Base-by-base conservation (phyloP, 2,888 invertebrate species). In the Drosophila borealis region DNA sequence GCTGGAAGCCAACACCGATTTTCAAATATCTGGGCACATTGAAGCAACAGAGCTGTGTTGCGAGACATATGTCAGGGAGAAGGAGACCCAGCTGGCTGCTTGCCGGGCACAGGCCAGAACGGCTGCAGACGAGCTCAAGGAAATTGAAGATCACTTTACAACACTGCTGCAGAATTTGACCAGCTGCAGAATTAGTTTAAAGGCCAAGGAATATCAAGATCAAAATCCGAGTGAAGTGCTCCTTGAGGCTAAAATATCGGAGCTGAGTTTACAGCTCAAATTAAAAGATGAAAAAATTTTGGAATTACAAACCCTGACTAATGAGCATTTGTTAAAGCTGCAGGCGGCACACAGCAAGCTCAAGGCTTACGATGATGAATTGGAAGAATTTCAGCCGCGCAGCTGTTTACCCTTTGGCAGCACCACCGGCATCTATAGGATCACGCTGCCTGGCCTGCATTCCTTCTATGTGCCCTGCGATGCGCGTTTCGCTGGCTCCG, bases 401-500 rank as follows among this genome's bases (percentile, higher is more conserved):
- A 64, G 45, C 49, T 71, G 71, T 9, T 13, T 65, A 13, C 64
- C 72, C 34, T 65, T 34, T 13, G 72, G 71, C 59, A 65, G 63
- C 11, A 37, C 46, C 21, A 63, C 64, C 3, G 72, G 62, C 44
- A 42, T 71, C 51, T 59, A 60, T 17, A 55, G 14, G 9, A 55
- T 71, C 11, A 60, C 49, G 17, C 9, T 65, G 11, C 37, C 36
- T 17, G 59, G 34, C 9, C 2, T 36, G 49, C 50, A 46, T 0
- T 93, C 95, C 0, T 94, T 95, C 89, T 94, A 94, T 89, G 95
- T 94, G 0, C 46, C 61, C 3, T 85, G 85, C 34, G 93, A 93
- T 44, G 93, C 94, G 0, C 67, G 92, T 25, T 93, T 53, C 1
- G 93, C 93, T 0, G 94, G 94, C 1, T 95, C 95, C 0, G 95